phyloP scores from a whole-genome alignment of 2,888 invertebrate genomes.

The Physocephala rufipes region DNA sequence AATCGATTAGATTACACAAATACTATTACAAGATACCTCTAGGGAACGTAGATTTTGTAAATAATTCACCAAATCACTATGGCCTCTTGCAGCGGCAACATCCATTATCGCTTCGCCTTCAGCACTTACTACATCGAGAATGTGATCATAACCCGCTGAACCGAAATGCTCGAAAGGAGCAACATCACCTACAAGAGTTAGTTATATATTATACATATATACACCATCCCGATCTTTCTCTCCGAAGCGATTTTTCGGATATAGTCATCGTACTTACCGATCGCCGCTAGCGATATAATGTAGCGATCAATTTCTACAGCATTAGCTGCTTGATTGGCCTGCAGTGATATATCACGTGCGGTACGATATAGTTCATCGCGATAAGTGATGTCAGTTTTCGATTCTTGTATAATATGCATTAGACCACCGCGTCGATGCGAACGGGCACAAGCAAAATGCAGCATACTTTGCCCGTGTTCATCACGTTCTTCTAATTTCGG shows the following conservation, averaged over 20 bases:
- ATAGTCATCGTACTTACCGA: slow-evolving; percentile 69
- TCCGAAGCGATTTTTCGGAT: not conserved
- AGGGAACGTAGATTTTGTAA: slow-evolving; percentile 78
- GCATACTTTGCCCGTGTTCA: slow-evolving; percentile 88
- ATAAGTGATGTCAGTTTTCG: slow-evolving; percentile 81
- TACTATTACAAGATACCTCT: slow-evolving; percentile 70
- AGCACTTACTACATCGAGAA: slow-evolving; percentile 80
- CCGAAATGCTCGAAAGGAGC: slow-evolving; percentile 71
- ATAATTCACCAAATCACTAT: slow-evolving; percentile 74
- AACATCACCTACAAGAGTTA: slow-evolving; percentile 68
- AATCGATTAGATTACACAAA: not conserved
- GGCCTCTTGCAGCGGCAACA: slow-evolving; percentile 74
- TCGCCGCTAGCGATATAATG: slow-evolving; percentile 79
- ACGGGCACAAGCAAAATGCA: slow-evolving; percentile 87
- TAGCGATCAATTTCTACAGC: slow-evolving; percentile 83
- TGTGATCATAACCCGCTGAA: slow-evolving; percentile 87
- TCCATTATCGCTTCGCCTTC: slow-evolving; percentile 75
- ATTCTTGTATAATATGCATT: slow-evolving; percentile 81
- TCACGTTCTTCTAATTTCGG: slow-evolving; percentile 76
- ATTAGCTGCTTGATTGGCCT: slow-evolving; percentile 81
- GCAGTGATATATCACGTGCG: slow-evolving; percentile 84
- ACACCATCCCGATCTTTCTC: not conserved
- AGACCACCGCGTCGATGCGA: slow-evolving; percentile 83
- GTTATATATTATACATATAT: not conserved
- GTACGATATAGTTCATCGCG: slow-evolving; percentile 89